phyloP scores from a whole-genome alignment of 2,797 vertebrate genomes.

The Eidolon dupreanum region DNA sequence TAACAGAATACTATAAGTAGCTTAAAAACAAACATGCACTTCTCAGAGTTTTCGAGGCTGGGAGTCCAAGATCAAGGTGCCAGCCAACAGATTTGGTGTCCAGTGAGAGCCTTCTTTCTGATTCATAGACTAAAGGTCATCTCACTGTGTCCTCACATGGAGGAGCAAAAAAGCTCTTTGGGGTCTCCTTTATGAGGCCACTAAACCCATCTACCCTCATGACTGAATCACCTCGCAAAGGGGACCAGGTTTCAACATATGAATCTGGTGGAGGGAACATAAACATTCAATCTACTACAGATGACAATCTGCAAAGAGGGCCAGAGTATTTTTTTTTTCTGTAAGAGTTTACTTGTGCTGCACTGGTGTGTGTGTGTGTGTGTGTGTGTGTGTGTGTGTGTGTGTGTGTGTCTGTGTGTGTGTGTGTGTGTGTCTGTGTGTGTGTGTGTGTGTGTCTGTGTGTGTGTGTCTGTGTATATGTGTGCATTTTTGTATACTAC shows the following conservation, averaged over 20 bases:
- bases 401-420: neutral
- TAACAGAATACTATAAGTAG: neutral
- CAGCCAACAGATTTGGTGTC: neutral
- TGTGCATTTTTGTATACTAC: accelerated
- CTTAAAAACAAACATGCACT: neutral
- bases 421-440: neutral
- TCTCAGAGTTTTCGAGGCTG: neutral
- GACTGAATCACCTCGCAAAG: neutral
- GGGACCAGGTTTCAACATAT: neutral
- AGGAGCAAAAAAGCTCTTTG: neutral
- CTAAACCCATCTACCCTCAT: neutral
- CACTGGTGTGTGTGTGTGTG: neutral
- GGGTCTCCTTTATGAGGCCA: neutral
- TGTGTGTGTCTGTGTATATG: neutral
- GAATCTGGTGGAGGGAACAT: accelerated
- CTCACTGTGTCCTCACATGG: neutral
- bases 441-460: neutral
- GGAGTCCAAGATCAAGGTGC: neutral
- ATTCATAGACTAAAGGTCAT: neutral
- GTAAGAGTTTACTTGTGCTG: neutral
- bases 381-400: neutral
- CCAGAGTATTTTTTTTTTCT: neutral
- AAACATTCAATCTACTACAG: neutral
- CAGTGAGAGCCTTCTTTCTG: neutral
- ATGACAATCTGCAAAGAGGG: neutral